A percentile compares a stretch with the other conserved stretches of the same genome.
phyloP scores from a whole-genome alignment of 1,140 invertebrate genomes.

The Bombus sylvicola region DNA sequence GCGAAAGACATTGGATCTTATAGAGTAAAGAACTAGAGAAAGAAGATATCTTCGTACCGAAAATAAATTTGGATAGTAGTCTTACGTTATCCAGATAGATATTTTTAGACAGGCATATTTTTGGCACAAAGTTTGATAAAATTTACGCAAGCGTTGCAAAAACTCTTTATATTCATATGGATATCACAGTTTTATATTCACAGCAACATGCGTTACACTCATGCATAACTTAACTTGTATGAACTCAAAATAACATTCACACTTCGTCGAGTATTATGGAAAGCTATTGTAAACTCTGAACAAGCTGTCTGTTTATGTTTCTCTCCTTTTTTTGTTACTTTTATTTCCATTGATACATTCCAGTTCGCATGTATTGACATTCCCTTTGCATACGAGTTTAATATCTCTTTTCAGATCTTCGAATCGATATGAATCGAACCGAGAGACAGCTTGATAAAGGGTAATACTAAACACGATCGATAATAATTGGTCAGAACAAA shows the following conservation, averaged over 20 bases:
- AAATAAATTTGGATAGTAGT: background rate
- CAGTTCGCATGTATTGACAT: constrained; percentile 10
- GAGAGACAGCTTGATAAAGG: constrained; percentile 74
- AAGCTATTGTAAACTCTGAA: constrained; percentile 75
- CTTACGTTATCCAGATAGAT: constrained; percentile 28
- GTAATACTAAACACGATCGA: constrained; percentile 57
- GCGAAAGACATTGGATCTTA: background rate
- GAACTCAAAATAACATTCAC: constrained; percentile 1
- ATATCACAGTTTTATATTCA: constrained; percentile 51
- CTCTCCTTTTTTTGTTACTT: background rate
- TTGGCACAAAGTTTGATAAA: constrained; percentile 64
- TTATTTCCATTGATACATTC: constrained; percentile 14
- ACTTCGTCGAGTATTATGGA: constrained; percentile 47
- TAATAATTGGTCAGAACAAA: constrained; percentile 67
- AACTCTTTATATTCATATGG: constrained; percentile 36
- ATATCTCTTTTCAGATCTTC: background rate
- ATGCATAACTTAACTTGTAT: constrained; percentile 17
- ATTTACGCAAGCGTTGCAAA: constrained; percentile 25
- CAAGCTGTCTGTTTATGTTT: constrained; percentile 66
- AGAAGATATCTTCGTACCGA: constrained; percentile 11
- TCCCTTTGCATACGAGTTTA: constrained; percentile 4
- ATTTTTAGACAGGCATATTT: constrained; percentile 60
- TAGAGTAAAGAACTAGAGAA: background rate
- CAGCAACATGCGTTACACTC: constrained; percentile 21
- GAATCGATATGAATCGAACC: constrained; percentile 13